Evolutionary conservation across 2,113 vertebrate genomes (phyloP).

Genomic region (Ictalurus punctatus): DNA sequence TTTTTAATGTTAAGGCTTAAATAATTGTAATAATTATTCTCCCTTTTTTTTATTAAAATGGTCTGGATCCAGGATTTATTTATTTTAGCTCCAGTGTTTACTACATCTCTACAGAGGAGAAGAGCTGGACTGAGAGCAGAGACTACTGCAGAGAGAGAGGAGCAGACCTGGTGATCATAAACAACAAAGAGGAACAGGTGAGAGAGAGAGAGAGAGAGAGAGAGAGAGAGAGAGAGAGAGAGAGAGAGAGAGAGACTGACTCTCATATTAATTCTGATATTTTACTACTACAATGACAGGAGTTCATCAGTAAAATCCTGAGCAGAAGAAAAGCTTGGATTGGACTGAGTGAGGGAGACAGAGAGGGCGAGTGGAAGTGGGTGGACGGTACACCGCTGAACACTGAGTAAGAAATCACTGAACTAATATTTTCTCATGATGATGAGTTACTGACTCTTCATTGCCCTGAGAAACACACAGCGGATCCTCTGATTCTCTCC

Average conservation of each 20-base stretch:
- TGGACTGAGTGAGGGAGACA: not conserved
- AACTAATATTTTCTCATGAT: not conserved
- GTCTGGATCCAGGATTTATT: not conserved
- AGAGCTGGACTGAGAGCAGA: not conserved
- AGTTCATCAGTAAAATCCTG: not conserved
- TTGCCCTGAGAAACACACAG: not conserved
- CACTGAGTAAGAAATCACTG: not conserved
- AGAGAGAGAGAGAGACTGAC: not conserved
- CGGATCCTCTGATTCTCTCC: not conserved
- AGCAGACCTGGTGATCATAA: constrained; percentile 10
- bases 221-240: constrained; percentile 2
- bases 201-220: not conserved
- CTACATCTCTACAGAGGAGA: too few relatives aligned
- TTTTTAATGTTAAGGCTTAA: not conserved
- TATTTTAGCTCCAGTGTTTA: too few relatives aligned
- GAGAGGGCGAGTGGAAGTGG: constrained; percentile 23
- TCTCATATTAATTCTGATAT: not conserved
- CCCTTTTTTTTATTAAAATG: not conserved
- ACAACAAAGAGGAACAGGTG: not conserved
- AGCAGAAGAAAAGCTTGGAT: not conserved
- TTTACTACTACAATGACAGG: not conserved
- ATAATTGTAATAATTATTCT: too few relatives aligned
- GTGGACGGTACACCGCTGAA: not conserved
- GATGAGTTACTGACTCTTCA: not conserved
- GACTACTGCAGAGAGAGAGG: not conserved